Conservation (phyloP, 2,888 invertebrate species). For the Andrena bicolor region DNA sequence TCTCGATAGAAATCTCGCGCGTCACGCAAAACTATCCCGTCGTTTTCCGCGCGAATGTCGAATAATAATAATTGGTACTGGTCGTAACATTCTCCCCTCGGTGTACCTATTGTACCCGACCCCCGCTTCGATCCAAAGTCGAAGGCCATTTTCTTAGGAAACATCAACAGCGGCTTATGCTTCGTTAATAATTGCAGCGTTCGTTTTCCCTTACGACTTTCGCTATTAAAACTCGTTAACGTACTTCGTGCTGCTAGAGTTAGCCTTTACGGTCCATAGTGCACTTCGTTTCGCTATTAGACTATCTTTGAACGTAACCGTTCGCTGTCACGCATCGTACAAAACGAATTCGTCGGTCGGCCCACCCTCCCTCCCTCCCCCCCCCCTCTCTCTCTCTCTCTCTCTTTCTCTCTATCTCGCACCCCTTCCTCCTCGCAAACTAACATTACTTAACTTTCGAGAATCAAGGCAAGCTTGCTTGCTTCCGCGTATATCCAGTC, state of each 20-base stretch:
- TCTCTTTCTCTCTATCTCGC: background rate
- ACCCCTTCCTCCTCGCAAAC: background rate
- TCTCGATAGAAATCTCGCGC: slow-evolving; percentile 61
- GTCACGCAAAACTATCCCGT: slow-evolving; percentile 47
- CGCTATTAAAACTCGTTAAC: slow-evolving; percentile 76
- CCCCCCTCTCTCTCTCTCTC: background rate
- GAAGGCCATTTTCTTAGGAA: slow-evolving; percentile 67
- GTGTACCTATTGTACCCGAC: slow-evolving; percentile 41
- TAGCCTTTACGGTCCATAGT: slow-evolving; percentile 76
- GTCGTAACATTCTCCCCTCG: slow-evolving; percentile 39
- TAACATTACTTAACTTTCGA: slow-evolving; percentile 52
- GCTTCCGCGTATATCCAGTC: slow-evolving; percentile 1
- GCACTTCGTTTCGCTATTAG: slow-evolving; percentile 75
- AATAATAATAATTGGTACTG: slow-evolving; percentile 58
- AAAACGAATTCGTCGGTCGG: slow-evolving; percentile 59
- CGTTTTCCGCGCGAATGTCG: slow-evolving; percentile 41
- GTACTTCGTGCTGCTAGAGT: slow-evolving; percentile 80
- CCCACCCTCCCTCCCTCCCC: slow-evolving; percentile 29
- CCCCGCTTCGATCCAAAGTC: slow-evolving; percentile 42
- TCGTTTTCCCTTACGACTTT: slow-evolving; percentile 70
- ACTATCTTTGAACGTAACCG: slow-evolving; percentile 65
- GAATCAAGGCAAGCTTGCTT: slow-evolving; percentile 56
- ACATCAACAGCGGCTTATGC: slow-evolving; percentile 71
- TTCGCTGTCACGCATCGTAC: slow-evolving; percentile 55
- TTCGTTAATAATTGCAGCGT: slow-evolving; percentile 67